Evolutionary conservation across 1,140 invertebrate genomes (phyloP).

Genomic region (Leptopilina boulardi): DNA sequence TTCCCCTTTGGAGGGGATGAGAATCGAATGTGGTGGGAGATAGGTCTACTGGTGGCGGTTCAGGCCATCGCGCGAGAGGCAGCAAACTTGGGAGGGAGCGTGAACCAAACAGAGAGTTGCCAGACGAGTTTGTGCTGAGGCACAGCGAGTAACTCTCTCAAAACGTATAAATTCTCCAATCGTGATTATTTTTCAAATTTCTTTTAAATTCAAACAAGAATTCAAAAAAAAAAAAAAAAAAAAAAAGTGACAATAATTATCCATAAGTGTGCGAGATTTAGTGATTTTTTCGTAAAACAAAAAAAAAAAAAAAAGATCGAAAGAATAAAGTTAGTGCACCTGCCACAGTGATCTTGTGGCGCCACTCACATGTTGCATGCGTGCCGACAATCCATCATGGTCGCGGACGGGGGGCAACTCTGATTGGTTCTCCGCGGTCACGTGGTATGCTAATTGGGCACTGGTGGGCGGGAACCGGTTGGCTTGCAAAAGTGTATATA

Average conservation of each 20-base stretch:
- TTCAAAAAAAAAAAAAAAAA: no score
- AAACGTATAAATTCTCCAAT: no score
- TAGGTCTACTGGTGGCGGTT: slow-evolving; percentile 41
- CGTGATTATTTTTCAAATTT: no score
- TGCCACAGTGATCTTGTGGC: slow-evolving; percentile 71
- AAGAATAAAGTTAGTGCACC: slow-evolving; percentile 69
- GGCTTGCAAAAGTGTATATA: slow-evolving; percentile 69
- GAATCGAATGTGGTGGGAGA: slow-evolving; percentile 41
- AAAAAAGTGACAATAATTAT: no score
- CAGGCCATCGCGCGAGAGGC: slow-evolving; percentile 43
- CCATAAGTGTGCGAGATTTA: no score
- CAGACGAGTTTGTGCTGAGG: slow-evolving; percentile 73
- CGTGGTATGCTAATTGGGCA: slow-evolving; percentile 79
- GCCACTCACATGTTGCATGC: slow-evolving; percentile 75
- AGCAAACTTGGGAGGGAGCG: slow-evolving; percentile 43
- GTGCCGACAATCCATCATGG: slow-evolving; percentile 79
- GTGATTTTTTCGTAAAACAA: no score
- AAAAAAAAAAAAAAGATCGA: no score
- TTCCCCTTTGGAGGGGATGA: slow-evolving; percentile 59
- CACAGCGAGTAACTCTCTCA: slow-evolving; percentile 55
- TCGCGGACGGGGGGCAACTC: slow-evolving; percentile 72
- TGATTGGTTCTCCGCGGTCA: slow-evolving; percentile 78
- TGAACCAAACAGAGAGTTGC: slow-evolving; percentile 58
- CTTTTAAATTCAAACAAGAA: no score
- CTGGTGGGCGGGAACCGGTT: slow-evolving; percentile 75